phyloP scores from a whole-genome alignment of 2,888 invertebrate genomes.

The Euphydryas editha region DNA sequence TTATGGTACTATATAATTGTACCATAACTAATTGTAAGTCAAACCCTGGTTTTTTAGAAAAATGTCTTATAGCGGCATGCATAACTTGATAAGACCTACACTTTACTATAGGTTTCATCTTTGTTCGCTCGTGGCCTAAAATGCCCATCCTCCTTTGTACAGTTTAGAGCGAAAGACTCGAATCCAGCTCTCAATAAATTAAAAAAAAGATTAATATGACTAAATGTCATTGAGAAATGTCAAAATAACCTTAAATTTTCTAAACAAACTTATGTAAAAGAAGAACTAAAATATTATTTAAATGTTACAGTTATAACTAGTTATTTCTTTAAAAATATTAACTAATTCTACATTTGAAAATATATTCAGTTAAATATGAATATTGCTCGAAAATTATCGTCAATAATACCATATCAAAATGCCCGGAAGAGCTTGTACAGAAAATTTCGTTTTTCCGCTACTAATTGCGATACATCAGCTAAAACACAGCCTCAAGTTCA shows the following conservation, averaged over 20 bases:
- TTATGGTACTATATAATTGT: too few relatives aligned
- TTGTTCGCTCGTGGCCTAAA: too few relatives aligned
- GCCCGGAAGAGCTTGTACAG: conserved; percentile 58
- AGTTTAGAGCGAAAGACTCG: too few relatives aligned
- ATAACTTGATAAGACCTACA: too few relatives aligned
- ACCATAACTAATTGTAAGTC: too few relatives aligned
- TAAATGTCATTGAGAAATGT: conserved; percentile 8
- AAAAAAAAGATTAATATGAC: too few relatives aligned
- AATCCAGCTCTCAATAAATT: too few relatives aligned
- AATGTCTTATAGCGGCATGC: too few relatives aligned
- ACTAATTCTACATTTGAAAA: not conserved
- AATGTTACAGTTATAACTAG: not conserved
- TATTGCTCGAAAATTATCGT: conserved; percentile 65
- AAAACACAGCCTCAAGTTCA: conserved; percentile 66
- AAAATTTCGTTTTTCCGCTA: conserved; percentile 61
- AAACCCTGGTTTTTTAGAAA: too few relatives aligned
- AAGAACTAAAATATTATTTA: not conserved
- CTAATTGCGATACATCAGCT: conserved; percentile 58
- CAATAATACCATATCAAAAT: conserved; percentile 54
- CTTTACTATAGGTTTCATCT: too few relatives aligned
- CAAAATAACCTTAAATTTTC: conserved; percentile 29
- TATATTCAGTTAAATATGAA: conserved; percentile 56
- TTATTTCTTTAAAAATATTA: not conserved
- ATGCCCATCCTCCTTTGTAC: too few relatives aligned
- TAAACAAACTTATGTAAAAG: conserved; percentile 16